These are phyloP conservation scores for Anodontia alba DNA, from an alignment of 2,888 invertebrate genomes.

Conservation along the genomic window DNA sequence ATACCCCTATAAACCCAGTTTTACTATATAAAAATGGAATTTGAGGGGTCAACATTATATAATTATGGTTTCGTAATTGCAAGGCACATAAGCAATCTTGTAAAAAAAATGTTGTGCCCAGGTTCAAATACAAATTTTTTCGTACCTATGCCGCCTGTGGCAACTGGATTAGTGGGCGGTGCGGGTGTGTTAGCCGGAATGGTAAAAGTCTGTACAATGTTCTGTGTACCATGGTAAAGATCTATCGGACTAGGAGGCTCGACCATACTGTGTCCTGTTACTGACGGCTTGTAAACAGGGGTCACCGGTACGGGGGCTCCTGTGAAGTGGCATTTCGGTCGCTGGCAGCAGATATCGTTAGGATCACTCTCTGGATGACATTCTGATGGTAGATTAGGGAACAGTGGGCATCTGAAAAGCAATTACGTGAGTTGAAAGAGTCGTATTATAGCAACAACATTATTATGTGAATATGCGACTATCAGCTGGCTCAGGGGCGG, in stretches of 20 bases:
- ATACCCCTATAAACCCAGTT: too few relatives aligned
- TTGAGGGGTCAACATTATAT: too few relatives aligned
- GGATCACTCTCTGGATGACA: constrained; percentile 69
- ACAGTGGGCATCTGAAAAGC: constrained; percentile 73
- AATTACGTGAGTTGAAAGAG: too few relatives aligned
- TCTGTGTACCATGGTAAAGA: constrained; percentile 65
- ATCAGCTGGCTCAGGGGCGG: too few relatives aligned
- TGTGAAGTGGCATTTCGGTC: constrained; percentile 66
- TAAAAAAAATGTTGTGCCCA: too few relatives aligned
- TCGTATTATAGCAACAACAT: too few relatives aligned
- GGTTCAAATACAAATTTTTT: too few relatives aligned
- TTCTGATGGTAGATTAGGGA: constrained; percentile 65
- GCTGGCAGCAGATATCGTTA: constrained; percentile 72
- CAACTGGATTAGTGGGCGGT: constrained; percentile 21
- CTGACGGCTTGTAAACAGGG: constrained; percentile 67
- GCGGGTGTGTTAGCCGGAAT: constrained; percentile 53
- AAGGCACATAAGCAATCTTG: too few relatives aligned
- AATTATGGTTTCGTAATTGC: too few relatives aligned
- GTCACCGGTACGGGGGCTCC: constrained; percentile 66
- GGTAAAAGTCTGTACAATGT: constrained; percentile 50
- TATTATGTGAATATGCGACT: too few relatives aligned
- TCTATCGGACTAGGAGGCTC: constrained; percentile 65
- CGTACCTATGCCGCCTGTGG: too few relatives aligned
- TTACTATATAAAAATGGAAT: too few relatives aligned
- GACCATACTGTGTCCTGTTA: constrained; percentile 67